Evolutionary conservation across 2,797 vertebrate species (phyloP).

Genomic region (Bradypodion ventrale): DNA sequence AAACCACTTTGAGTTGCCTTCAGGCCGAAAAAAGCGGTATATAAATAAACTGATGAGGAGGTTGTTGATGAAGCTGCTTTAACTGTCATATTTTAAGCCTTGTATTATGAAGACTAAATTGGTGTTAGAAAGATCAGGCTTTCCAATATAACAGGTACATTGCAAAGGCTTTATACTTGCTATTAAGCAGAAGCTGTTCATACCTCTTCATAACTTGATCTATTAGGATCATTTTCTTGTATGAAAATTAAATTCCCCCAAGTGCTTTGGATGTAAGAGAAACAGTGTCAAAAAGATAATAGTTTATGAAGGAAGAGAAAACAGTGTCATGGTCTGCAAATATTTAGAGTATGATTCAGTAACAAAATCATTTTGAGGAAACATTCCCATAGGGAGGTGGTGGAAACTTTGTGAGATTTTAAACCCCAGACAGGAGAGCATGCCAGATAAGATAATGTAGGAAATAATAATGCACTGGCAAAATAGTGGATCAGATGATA

Average conservation of each 20-base stretch:
- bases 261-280: constrained; percentile 7
- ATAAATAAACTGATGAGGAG: too few relatives aligned
- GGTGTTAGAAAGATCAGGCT: neutral
- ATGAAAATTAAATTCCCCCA: constrained; percentile 17
- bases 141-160: neutral
- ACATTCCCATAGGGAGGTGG: neutral
- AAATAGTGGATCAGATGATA: constrained; percentile 8
- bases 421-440: constrained; percentile 15
- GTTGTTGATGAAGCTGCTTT: neutral
- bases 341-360: constrained; percentile 6
- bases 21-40: too few relatives aligned
- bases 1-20: too few relatives aligned
- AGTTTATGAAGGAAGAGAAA: constrained; percentile 21
- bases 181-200: neutral
- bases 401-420: constrained; percentile 34
- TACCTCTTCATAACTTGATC: neutral
- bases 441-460: constrained; percentile 24
- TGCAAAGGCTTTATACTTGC: neutral
- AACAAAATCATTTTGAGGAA: constrained; percentile 22
- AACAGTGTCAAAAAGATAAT: constrained; percentile 23
- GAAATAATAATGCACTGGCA: constrained; percentile 23
- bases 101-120: neutral
- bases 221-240: constrained; percentile 11
- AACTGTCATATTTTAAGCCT: neutral
- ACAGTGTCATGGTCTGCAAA: neutral